These are phyloP conservation scores for Monochamus alternatus DNA, from an alignment of 2,888 invertebrate genomes.

Conservation along the genomic window DNA sequence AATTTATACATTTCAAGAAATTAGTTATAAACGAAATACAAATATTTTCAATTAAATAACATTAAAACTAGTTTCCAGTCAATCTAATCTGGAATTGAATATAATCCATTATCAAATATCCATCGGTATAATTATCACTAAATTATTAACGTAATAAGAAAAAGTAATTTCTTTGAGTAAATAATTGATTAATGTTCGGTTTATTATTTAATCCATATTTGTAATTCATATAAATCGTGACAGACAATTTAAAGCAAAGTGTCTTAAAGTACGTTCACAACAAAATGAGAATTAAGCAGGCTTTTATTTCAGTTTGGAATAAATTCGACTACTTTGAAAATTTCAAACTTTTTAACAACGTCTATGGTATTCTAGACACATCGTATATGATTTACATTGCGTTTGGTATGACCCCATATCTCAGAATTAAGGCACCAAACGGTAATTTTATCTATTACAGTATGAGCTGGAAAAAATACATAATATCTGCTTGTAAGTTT, in stretches of 20 bases:
- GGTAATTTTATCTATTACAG: constrained; percentile 14
- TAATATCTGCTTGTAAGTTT: constrained; percentile 1
- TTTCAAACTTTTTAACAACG: constrained; percentile 8
- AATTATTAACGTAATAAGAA: not conserved
- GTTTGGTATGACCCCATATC: constrained; percentile 16
- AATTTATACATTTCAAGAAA: too few species aligned
- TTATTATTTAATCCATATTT: not conserved
- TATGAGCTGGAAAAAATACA: not conserved
- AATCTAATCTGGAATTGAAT: too few species aligned
- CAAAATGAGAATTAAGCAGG: not conserved
- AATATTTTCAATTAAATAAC: too few species aligned
- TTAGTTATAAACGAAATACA: too few species aligned
- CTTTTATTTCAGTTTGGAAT: not conserved
- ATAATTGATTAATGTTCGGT: not conserved
- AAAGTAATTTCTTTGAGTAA: not conserved
- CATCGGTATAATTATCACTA: not conserved
- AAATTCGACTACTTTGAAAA: constrained; percentile 2
- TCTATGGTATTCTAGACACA: constrained; percentile 1
- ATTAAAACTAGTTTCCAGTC: too few species aligned
- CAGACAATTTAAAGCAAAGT: too few species aligned
- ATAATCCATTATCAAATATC: not conserved
- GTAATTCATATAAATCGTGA: not conserved
- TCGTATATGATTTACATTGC: not conserved
- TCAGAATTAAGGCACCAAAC: not conserved
- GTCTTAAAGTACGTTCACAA: too few species aligned